Base-by-base conservation (phyloP, 2,888 invertebrate species). In the Odiellus spinosus region DNA sequence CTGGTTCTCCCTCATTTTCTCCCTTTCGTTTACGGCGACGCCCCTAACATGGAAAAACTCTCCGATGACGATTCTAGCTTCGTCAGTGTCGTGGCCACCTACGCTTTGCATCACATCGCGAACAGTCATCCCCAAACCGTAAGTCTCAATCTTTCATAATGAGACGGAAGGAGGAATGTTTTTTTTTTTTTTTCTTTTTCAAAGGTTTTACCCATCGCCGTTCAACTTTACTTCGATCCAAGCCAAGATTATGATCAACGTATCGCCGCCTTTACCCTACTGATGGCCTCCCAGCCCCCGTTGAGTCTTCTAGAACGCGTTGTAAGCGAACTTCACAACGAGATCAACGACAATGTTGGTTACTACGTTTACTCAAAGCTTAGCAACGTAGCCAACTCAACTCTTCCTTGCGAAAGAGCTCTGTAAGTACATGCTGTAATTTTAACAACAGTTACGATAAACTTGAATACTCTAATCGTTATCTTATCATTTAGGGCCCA, bases 301-400 rank as follows among this genome's bases (percentile, higher is more conserved):
- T 49, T 59, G 8, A 56, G 60, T 26, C 52, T 63, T 20, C 56
- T 65, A 45, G 61, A 67, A 51, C 59, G 63, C 47, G 48, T 69
- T 12, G 68, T 67, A 14, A 50, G 58, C 34, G 52, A 57, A 40
- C 58, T 64, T n/a, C 63, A 62, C 60, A 54, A 55, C 41, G 62
- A 63, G 42, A 52, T 52, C 18, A 59, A 58, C 51, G 53, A 56
- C 11, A 59, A 64, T 41, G 59, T 67, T 12, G 55, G 56, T 34
- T 55, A 59, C 34, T 64, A 59, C 56, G 57, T 65, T 44, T 59
- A 59, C 55, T 56, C 58, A 38, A 53, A 61, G 34, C 47, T 66
- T 41, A 47, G 53, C n/a, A 51, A 49, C 18, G 46, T 61, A 4
- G 60, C 58, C 40, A 55, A 57, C 40, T 48, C 54, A 10, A 53